phyloP scores from a whole-genome alignment of 2,113 vertebrate genomes.

The Myocastor coypus region DNA sequence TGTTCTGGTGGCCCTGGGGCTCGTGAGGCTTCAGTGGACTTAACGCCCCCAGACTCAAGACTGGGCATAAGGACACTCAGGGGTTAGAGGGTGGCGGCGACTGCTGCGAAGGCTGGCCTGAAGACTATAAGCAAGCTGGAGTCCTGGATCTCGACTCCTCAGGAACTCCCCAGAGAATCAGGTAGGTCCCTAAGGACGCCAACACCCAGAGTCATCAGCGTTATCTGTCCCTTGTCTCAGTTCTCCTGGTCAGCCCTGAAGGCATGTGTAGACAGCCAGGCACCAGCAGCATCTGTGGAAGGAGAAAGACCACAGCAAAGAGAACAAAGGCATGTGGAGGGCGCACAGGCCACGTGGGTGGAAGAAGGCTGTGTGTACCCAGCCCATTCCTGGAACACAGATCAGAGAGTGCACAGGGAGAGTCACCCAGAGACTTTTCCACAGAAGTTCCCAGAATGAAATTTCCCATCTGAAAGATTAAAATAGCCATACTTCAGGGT shows the following conservation, averaged over 20 bases:
- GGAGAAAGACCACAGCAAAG: background rate
- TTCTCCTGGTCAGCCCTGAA: background rate
- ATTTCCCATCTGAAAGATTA: background rate
- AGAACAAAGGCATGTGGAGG: background rate
- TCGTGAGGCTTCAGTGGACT: background rate
- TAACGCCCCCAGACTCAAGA: background rate
- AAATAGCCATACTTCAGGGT: background rate
- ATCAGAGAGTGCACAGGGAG: background rate
- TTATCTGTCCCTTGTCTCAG: background rate
- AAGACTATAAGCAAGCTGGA: background rate
- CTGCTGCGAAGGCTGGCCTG: no score
- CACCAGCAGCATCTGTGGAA: background rate
- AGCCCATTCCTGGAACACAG: background rate
- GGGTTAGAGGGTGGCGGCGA: fast-evolving
- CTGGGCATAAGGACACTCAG: background rate
- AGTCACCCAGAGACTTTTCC: background rate
- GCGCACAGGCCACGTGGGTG: fast-evolving
- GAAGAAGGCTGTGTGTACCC: background rate
- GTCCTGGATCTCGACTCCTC: background rate
- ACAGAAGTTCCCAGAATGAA: background rate
- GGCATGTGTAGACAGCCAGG: background rate
- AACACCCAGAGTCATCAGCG: background rate
- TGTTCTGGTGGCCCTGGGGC: background rate
- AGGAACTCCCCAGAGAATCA: background rate
- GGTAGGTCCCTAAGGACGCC: background rate